phyloP scores from a whole-genome alignment of 2,113 vertebrate genomes.

The Apus apus region DNA sequence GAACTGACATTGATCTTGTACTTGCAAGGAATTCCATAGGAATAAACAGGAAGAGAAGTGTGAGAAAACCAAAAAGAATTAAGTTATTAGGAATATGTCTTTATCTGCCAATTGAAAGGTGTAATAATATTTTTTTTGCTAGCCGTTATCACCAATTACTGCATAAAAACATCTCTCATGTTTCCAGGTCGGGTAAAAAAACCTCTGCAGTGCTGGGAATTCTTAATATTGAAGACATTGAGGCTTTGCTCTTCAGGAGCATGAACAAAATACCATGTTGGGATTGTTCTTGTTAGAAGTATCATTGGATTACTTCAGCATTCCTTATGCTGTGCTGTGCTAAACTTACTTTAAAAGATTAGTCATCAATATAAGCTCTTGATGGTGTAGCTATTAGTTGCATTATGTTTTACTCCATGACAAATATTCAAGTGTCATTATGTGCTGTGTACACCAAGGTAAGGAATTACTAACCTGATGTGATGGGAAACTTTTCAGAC shows the following conservation, averaged over 20 bases:
- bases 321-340: neutral
- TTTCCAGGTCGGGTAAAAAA: neutral
- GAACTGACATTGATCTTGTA: neutral
- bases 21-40: neutral
- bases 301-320: neutral
- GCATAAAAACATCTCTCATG: neutral
- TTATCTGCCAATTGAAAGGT: neutral
- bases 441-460: neutral
- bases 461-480: neutral
- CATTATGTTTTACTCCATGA: neutral
- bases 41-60: neutral
- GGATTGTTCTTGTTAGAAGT: neutral
- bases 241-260: neutral
- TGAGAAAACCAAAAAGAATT: neutral
- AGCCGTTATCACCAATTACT: neutral
- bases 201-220: neutral
- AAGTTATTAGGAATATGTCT: neutral
- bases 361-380: neutral
- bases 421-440: neutral
- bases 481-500: neutral
- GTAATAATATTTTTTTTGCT: neutral
- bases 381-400: neutral
- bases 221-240: neutral
- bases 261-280: neutral
- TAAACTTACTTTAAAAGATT: neutral